Evolutionary conservation across 1,140 invertebrate genomes (phyloP), one percentile per base, ranked within the genome.

Genomic region (Drosophila pseudoobscura): DNA sequence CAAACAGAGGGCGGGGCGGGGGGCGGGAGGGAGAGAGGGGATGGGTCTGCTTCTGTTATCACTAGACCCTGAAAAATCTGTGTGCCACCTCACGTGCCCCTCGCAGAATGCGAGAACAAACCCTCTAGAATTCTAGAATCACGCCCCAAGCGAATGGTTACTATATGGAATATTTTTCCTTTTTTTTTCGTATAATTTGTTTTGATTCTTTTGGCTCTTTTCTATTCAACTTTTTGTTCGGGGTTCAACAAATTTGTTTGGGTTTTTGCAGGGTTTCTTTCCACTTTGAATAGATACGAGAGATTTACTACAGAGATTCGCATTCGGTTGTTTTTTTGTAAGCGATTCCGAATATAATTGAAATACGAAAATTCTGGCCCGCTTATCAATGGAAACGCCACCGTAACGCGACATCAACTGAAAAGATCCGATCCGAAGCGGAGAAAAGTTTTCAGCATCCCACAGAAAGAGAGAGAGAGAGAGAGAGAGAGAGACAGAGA

Each of bases 361-460:
- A 47, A 43, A 47, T 54, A 52, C 43, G 20, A 78, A 59, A 66
- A 45, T 78, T 80, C 47, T 66, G 60, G 72, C 44, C 55, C 46
- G 63, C 78, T 78, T 69, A 85, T 87, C 78, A 78, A 76, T 76
- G 68, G 51, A 74, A 53, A 52, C 71, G 75, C 71, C 5, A 75
- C 29, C 53, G 62, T 75, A 64, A 70, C 78, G 68, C 72, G 75
- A 89, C 68, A 79, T 70, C 68, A 88, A 88, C 84, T 89, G 75
- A 69, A 79, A 74, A 58, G 58, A 71, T 70, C 73, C 11, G 58
- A 71, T 70, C 73, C n/a, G 17, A 61, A 57, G 44, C 56, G 65
- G 58, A 57, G 71, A 75, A 77, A 80, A 60, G 57, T 59, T 53
- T 54, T 70, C 78, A 73, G 68, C 78, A 71, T 61, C 57, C 46